Evolutionary conservation across 2,113 vertebrate genomes (phyloP).

Genomic region (Ivindomyrus marchei): DNA sequence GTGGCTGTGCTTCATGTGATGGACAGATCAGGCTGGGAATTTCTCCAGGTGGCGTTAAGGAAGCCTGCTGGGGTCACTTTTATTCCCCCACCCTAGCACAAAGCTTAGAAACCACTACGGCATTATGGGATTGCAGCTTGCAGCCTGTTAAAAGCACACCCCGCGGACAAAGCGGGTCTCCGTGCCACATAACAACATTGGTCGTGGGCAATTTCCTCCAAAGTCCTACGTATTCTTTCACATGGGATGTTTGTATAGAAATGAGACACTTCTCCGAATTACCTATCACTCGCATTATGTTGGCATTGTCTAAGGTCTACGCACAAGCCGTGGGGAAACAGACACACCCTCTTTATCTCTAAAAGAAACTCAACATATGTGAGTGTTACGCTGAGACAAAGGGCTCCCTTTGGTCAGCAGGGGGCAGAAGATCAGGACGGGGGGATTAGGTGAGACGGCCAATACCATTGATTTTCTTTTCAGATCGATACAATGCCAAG

Average conservation of each 20-base stretch:
- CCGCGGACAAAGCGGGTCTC: too few relatives aligned
- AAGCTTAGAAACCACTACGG: neutral
- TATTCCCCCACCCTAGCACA: neutral
- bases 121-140: slow-evolving; percentile 4
- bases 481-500: neutral
- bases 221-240: neutral
- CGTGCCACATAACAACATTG: neutral
- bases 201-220: neutral
- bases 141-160: neutral
- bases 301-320: neutral
- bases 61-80: neutral
- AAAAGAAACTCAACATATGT: neutral
- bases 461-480: neutral
- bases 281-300: neutral
- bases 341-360: neutral
- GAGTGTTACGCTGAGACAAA: neutral
- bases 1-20: neutral
- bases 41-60: neutral
- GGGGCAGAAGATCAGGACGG: neutral
- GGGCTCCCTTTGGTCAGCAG: neutral
- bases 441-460: neutral
- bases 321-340: neutral
- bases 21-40: neutral
- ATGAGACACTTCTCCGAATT: neutral
- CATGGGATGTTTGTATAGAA: neutral